Evolutionary conservation across 2,888 invertebrate species (phyloP), one percentile per base, ranked within the genome.

Genomic region (Drosophila conformis): DNA sequence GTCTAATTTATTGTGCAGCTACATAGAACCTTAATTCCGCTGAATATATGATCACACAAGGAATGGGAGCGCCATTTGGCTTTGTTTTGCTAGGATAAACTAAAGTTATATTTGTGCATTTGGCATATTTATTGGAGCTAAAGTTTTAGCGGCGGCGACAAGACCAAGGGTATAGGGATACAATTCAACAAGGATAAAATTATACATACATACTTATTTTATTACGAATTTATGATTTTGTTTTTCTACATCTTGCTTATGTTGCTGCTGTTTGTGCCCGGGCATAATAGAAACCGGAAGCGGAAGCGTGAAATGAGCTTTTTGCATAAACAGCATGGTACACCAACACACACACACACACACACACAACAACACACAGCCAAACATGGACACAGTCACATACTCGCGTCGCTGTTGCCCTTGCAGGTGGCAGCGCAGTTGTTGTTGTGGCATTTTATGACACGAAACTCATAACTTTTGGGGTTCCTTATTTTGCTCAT

Each of bases 171-270:
- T 76, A 86, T 38, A 57, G 29, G 68, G 29, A 49, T 68, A 68
- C 68, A 68, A 57, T 58, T 49, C 35, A 40, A 25, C 69, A 68
- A 53, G 87, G 78, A 89, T 87, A 89, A 87, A 69, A 82, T 78
- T 73, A 83, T 76, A 76, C 69, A 80, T 87, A 56, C 69, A 80
- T 87, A 87, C 87, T 88, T 82, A 86, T 90, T 87, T 89, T 87
- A 91, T 85, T 85, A 80, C 68, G 58, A 87, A 89, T 91, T 89
- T 90, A 90, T 87, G 90, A 89, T 87, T 91, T 90, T 91, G 90
- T 91, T 90, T 91, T 90, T 85, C 67, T 62, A 59, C 54, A 67
- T 61, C 56, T 57, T 65, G 58, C 42, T 56, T 27, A 36, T 52
- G 7, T 49, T 58, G 62, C 42, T 61, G 40, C 60, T 60, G 60